A percentile compares a stretch with the other conserved stretches of the same genome.
These are phyloP conservation scores for Calameuta filiformis DNA, from an alignment of 2,888 invertebrate species.

Conservation along the genomic window DNA sequence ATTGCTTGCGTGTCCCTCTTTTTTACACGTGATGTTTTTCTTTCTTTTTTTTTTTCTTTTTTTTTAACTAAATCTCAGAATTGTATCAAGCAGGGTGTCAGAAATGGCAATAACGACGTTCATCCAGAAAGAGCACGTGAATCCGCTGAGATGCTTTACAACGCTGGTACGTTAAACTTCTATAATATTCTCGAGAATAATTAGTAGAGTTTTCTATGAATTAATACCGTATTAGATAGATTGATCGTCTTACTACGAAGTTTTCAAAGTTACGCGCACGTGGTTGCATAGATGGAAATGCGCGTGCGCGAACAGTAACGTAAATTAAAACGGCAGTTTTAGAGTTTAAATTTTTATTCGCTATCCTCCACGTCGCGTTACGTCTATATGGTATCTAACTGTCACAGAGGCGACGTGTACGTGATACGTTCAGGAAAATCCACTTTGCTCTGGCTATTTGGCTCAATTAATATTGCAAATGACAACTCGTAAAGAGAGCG, in stretches of 20 bases:
- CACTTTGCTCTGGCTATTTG: neutral
- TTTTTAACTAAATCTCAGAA: conserved; percentile 3
- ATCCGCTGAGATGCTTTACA: conserved; percentile 76
- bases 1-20: neutral
- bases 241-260: too few species aligned
- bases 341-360: neutral
- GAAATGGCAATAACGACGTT: conserved; percentile 73
- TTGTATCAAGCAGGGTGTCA: conserved; percentile 67
- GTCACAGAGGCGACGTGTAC: neutral
- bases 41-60: neutral
- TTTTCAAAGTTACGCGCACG: too few species aligned
- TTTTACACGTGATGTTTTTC: neutral
- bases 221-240: neutral
- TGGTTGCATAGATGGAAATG: too few species aligned
- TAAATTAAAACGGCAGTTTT: neutral
- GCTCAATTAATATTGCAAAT: neutral
- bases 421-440: neutral
- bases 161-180: conserved; percentile 68
- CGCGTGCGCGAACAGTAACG: too few species aligned
- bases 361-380: neutral
- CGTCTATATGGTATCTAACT: neutral
- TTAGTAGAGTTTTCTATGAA: neutral
- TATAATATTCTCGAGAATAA: neutral
- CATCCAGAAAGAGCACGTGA: conserved; percentile 77
- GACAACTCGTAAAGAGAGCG: neutral